Base-by-base conservation (phyloP, 2,797 vertebrate genomes). In the Aldrovandia affinis region DNA sequence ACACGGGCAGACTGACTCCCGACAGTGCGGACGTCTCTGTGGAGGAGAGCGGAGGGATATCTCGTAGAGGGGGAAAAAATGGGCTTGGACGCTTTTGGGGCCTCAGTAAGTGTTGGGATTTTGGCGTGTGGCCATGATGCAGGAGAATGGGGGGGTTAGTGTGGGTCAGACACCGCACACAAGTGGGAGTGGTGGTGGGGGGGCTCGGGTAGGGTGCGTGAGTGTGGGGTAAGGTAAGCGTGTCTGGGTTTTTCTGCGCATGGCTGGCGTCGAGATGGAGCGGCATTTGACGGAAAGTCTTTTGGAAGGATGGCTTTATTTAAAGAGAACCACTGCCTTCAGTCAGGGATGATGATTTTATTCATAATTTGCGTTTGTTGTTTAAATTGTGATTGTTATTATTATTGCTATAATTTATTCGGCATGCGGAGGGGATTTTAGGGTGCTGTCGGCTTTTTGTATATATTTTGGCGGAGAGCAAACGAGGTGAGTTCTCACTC, bases 251-350 rank as follows among this genome's bases (percentile, higher is more conserved):
- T 84, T 77, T 89, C 80, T 88, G 85, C 85, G 25, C 14, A 12
- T 30, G n/a, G 2, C 79, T 44, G 68, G 28, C 2, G 20, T 9
- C 39, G 68, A 22, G 33, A 14, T 70, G 18, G 30, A 18, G 36
- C 20, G 68, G 68, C 36, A 15, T 36, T 70, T 14, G 61, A 70
- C 12, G 84, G 70, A 55, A 87, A 81, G 68, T 20, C 33, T 14
- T 68, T 78, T 80, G 75, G 42, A 80, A 83, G 70, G 63, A 81
- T 86, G 89, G 90, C 81, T 89, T 93, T 88, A 84, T 91, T 92
- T 93, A 2, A 39, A 86, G 89, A 89, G 90, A 91, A 86, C 88
- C 85, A 80, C 88, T 87, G 89, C 90, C 91, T 90, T 92, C 81
- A 85, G 73, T 81, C 88, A 81, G 83, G 83, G 82, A 83, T n/a